phyloP scores from a whole-genome alignment of 2,888 invertebrate species.

The Electrophaes corylata region DNA sequence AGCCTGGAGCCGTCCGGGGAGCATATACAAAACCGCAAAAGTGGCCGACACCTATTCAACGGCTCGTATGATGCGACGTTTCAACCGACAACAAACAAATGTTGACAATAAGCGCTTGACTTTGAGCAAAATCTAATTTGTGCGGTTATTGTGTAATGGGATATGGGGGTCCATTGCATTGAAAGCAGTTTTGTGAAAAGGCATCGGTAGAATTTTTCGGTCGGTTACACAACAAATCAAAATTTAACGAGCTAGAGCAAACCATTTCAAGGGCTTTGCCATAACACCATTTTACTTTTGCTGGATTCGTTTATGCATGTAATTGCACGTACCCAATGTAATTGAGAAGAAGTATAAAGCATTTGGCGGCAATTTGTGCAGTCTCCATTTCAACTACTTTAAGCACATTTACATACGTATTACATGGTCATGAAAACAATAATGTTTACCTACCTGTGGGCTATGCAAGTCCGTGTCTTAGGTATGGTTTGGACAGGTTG shows the following conservation, averaged over 20 bases:
- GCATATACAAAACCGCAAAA: conserved; percentile 65
- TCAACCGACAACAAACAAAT: conserved; percentile 75
- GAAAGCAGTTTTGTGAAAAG: conserved; percentile 58
- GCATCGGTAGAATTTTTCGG: conserved; percentile 73
- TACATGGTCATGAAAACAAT: conserved; percentile 27
- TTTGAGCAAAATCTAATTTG: conserved; percentile 83
- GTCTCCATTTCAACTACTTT: conserved; percentile 32
- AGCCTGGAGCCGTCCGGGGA: conserved; percentile 34
- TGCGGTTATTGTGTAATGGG: conserved; percentile 81
- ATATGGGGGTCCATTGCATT: conserved; percentile 65
- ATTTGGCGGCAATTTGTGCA: conserved; percentile 41
- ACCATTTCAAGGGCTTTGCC: conserved; percentile 61
- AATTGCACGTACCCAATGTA: conserved; percentile 68
- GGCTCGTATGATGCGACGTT: conserved; percentile 74
- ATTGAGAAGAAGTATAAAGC: conserved; percentile 52
- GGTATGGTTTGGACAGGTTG: conserved; percentile 27
- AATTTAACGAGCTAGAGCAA: conserved; percentile 79
- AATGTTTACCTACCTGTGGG: conserved; percentile 37
- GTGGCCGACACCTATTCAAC: conserved; percentile 72
- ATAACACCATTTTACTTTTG: conserved; percentile 59
- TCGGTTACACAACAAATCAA: conserved; percentile 83
- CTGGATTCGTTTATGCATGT: conserved; percentile 69
- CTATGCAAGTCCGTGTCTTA: conserved; percentile 49
- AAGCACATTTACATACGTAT: conserved; percentile 41
- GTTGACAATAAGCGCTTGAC: conserved; percentile 80